Conservation (phyloP, 2,888 invertebrate species). For the Stenichneumon culpator region DNA sequence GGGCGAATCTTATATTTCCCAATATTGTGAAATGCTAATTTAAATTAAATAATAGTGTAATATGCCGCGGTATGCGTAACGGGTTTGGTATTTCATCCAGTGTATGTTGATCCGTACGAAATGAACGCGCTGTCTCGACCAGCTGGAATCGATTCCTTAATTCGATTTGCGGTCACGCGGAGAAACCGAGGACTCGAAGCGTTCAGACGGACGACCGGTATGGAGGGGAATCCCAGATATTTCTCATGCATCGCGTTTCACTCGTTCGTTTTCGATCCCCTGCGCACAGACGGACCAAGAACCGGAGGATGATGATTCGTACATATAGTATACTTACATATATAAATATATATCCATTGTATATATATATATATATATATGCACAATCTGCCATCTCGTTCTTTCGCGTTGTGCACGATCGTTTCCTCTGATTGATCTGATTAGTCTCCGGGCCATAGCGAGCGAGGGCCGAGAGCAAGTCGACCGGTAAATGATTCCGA, state of each 20-base stretch:
- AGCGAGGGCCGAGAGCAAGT: conserved; percentile 73
- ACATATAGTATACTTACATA: neutral
- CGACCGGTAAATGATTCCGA: conserved; percentile 82
- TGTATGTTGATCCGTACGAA: conserved; percentile 58
- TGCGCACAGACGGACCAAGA: conserved; percentile 56
- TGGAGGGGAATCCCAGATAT: conserved; percentile 60
- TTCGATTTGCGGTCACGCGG: conserved; percentile 81
- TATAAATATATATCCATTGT: conserved; percentile 10
- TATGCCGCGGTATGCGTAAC: neutral
- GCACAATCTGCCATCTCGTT: conserved; percentile 5
- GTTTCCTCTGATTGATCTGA: conserved; percentile 84
- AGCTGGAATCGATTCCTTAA: conserved; percentile 79
- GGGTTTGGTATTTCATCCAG: conserved; percentile 29
- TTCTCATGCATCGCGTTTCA: conserved; percentile 54
- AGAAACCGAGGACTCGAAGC: conserved; percentile 67
- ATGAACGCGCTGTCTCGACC: conserved; percentile 55
- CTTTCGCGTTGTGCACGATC: conserved; percentile 77
- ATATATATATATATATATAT: neutral
- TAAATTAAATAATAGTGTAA: conserved; percentile 11
- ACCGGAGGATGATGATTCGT: conserved; percentile 78
- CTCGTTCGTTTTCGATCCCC: conserved; percentile 45
- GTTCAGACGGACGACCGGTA: conserved; percentile 43
- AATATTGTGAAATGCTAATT: neutral
- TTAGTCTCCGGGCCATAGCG: conserved; percentile 75
- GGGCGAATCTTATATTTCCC: neutral